Conservation (phyloP, 2,113 vertebrate species). For the Leucosticte australis region DNA sequence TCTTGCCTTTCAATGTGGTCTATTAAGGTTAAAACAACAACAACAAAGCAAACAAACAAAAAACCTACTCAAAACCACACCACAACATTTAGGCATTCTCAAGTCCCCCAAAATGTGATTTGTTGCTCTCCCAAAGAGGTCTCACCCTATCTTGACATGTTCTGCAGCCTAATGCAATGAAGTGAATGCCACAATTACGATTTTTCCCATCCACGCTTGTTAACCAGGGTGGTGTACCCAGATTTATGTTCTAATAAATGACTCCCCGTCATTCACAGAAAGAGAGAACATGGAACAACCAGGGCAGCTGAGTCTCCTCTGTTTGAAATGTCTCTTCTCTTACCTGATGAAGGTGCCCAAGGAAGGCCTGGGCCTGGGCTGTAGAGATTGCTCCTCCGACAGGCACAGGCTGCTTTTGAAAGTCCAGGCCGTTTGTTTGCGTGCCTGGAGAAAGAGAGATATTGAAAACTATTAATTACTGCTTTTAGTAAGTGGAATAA, state of each 20-base stretch:
- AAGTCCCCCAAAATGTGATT: neutral
- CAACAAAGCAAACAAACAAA: neutral
- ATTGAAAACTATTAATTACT: neutral
- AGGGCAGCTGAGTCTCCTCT: neutral
- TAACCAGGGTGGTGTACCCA: neutral
- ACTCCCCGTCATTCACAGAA: neutral
- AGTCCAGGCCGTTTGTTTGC: conserved; percentile 97
- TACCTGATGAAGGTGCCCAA: conserved; percentile 96
- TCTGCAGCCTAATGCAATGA: neutral
- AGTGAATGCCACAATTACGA: neutral
- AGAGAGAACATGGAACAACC: neutral
- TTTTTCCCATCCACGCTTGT: neutral
- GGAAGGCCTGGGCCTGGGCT: conserved; percentile 96
- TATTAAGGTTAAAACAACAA: neutral
- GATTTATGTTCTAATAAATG: neutral
- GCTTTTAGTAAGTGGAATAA: neutral
- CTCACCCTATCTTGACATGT: neutral
- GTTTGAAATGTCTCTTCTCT: neutral
- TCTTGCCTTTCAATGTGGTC: neutral
- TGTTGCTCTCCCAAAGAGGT: neutral
- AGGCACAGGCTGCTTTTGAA: conserved; percentile 92
- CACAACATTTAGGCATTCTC: neutral
- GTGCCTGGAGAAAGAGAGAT: conserved; percentile 79
- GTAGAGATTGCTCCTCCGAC: conserved; percentile 91
- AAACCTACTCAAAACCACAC: neutral